Conservation (phyloP, 2,113 vertebrate genomes). For the Ameiurus melas region DNA sequence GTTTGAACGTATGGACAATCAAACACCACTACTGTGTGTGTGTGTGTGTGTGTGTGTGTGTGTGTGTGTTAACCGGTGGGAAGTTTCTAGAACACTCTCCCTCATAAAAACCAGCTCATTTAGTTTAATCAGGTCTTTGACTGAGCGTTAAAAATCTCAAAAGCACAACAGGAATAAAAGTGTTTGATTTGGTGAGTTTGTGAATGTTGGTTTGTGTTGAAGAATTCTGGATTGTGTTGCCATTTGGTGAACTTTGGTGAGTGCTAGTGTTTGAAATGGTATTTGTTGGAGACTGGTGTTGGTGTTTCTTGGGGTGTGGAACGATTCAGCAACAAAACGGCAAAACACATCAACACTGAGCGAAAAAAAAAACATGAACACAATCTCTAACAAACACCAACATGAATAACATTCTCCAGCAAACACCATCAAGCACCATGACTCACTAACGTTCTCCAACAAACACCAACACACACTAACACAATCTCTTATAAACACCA, state of each 20-base stretch:
- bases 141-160: not conserved
- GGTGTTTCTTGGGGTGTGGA: not conserved
- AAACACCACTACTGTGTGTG: not conserved
- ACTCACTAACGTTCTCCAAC: not conserved
- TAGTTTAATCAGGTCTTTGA: not conserved
- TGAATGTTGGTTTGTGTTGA: not conserved
- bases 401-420: not conserved
- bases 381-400: not conserved
- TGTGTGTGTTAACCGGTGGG: not conserved
- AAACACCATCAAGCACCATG: not conserved
- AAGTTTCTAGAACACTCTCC: not conserved
- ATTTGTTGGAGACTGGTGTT: too few relatives aligned
- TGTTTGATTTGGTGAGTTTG: not conserved
- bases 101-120: not conserved
- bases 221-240: too few relatives aligned
- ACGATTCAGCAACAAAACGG: not conserved
- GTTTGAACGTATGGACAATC: not conserved
- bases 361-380: not conserved
- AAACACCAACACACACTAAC: not conserved
- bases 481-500: too few relatives aligned
- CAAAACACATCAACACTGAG: not conserved
- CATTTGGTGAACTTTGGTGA: too few relatives aligned
- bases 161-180: not conserved
- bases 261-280: not conserved
- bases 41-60: constrained; percentile 19